Percentiles rank a stretch among this genome's conserved stretches.
Conservation (phyloP, 2,888 invertebrate species). For the Hydropsyche betteni region DNA sequence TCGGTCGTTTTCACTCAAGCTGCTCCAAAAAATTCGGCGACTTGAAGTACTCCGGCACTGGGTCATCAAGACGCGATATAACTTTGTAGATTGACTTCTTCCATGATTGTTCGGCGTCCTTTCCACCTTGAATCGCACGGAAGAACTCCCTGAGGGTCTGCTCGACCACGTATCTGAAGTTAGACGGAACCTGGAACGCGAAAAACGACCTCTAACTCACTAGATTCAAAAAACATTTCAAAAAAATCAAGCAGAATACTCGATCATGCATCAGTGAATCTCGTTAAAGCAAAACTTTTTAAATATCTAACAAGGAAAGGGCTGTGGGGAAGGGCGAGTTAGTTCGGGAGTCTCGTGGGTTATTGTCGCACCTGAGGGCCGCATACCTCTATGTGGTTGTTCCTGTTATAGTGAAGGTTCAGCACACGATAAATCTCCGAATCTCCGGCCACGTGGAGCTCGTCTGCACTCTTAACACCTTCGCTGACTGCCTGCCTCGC, state of each 20-base stretch:
- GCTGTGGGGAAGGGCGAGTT: neutral
- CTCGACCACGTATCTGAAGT: slow-evolving; percentile 97
- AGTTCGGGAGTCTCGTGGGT: slow-evolving; percentile 12
- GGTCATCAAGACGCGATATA: slow-evolving; percentile 98
- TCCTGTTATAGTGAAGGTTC: slow-evolving; percentile 98
- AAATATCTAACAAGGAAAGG: no score
- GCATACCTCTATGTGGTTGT: slow-evolving; percentile 93
- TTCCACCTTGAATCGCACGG: slow-evolving; percentile 95
- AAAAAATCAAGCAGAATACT: neutral
- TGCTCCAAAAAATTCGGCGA: slow-evolving; percentile 99
- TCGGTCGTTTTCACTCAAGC: slow-evolving; percentile 71
- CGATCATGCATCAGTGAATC: no score
- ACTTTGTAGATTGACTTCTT: slow-evolving; percentile 99
- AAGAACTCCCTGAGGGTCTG: slow-evolving; percentile 98
- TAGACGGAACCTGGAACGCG: slow-evolving; percentile 86
- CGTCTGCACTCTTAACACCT: slow-evolving; percentile 91
- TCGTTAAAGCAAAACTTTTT: no score
- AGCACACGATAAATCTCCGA: slow-evolving; percentile 97
- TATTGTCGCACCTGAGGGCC: slow-evolving; percentile 71
- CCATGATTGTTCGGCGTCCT: slow-evolving; percentile 99
- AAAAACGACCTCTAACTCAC: slow-evolving; percentile 30
- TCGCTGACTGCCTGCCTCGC: slow-evolving; percentile 98
- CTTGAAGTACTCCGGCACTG: slow-evolving; percentile 99
- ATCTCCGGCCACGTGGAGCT: slow-evolving; percentile 92
- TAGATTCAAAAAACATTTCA: neutral